phyloP scores from a whole-genome alignment of 1,140 invertebrate genomes.

The Philotrypesis tridentata region DNA sequence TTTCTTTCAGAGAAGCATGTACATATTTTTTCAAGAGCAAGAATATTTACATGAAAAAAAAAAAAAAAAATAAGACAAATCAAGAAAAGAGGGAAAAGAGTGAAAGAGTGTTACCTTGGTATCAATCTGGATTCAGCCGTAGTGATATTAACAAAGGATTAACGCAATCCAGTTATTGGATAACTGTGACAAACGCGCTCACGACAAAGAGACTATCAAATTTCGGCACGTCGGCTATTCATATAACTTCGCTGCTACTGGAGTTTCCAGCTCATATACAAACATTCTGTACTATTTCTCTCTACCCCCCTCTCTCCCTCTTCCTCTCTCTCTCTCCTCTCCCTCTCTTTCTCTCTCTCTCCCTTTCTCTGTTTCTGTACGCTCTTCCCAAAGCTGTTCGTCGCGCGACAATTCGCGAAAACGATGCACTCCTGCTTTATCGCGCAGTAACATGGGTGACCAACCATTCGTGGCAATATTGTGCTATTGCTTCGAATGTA shows the following conservation, averaged over 20 bases:
- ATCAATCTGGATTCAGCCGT: neutral
- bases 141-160: neutral
- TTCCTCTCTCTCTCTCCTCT: too few relatives aligned
- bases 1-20: too few relatives aligned
- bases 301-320: too few relatives aligned
- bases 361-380: too few relatives aligned
- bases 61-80: neutral
- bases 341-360: too few relatives aligned
- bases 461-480: neutral
- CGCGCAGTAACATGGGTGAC: neutral
- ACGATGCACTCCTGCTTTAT: slow-evolving; percentile 8
- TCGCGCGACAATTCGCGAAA: slow-evolving; percentile 4
- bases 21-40: too few relatives aligned
- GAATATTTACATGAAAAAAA: too few relatives aligned
- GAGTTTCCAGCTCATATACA: neutral
- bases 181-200: slow-evolving; percentile 19
- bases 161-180: slow-evolving; percentile 18
- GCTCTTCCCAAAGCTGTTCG: neutral
- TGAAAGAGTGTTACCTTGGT: neutral
- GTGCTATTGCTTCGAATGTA: neutral
- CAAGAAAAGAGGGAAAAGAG: neutral
- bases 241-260: neutral
- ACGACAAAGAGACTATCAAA: slow-evolving; percentile 17
- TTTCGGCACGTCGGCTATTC: slow-evolving; percentile 22
- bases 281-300: neutral